Conservation (phyloP, 2,113 vertebrate genomes). For the Microcebus jonahi region DNA sequence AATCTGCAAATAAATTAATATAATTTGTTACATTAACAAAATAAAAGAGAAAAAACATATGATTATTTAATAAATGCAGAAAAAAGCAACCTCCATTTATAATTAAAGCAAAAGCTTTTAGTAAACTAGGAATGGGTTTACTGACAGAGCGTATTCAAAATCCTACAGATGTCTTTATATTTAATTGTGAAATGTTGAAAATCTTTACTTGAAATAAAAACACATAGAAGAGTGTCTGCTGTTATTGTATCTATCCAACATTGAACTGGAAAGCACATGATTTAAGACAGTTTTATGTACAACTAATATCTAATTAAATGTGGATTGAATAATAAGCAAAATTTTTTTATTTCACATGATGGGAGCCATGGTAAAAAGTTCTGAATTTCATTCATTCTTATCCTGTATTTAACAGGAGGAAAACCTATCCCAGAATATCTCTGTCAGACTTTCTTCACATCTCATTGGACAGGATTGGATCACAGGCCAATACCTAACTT, state of each 20-base stretch:
- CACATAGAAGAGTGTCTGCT: background rate
- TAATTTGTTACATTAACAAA: background rate
- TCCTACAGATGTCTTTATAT: background rate
- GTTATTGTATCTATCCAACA: background rate
- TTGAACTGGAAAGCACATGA: background rate
- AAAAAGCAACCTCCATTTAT: background rate
- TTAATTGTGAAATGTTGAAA: background rate
- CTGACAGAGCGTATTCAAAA: background rate
- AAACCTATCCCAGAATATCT: background rate
- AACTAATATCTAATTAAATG: background rate
- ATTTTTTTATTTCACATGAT: background rate
- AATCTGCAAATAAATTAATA: conserved; percentile 32
- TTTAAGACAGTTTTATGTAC: background rate
- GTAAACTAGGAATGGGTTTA: conserved; percentile 23
- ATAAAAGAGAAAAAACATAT: conserved; percentile 27
- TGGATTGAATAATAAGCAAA: background rate
- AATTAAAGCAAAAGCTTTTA: background rate
- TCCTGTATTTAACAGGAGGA: background rate
- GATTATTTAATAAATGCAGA: background rate
- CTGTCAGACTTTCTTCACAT: background rate
- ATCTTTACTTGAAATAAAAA: conserved; percentile 10
- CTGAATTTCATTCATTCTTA: background rate
- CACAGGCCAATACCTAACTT: background rate
- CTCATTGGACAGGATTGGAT: background rate
- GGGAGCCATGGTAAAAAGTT: background rate